Conservation (phyloP, 2,113 vertebrate species). For the Nettapus auritus region DNA sequence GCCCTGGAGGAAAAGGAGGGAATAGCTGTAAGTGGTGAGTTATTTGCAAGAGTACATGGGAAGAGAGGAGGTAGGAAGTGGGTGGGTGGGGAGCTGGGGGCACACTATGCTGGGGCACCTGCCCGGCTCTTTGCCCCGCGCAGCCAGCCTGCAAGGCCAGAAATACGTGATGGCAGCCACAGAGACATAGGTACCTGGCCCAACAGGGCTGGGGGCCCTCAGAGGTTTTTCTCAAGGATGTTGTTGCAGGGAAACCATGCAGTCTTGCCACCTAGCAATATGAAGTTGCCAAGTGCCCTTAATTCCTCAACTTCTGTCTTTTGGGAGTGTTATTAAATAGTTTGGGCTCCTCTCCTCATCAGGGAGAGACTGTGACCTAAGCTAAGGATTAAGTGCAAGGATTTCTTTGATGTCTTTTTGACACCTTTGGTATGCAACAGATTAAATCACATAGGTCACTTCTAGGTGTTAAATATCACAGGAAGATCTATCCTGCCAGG, state of each 20-base stretch:
- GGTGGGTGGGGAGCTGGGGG: not conserved
- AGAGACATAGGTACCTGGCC: not conserved
- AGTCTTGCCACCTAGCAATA: not conserved
- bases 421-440: slow-evolving; percentile 6
- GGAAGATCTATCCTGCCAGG: not conserved
- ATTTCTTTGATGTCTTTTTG: slow-evolving; percentile 43
- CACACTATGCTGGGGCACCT: accelerated
- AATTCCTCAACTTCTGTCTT: not conserved
- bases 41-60: not conserved
- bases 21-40: not conserved
- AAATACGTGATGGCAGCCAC: not conserved
- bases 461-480: slow-evolving; percentile 31
- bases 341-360: not conserved
- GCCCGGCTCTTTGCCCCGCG: not conserved
- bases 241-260: not conserved
- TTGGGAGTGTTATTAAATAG: not conserved
- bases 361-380: slow-evolving; percentile 14
- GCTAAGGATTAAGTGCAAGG: not conserved
- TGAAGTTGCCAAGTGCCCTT: slow-evolving; percentile 38
- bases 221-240: not conserved
- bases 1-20: not conserved
- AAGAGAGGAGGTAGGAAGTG: not conserved
- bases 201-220: not conserved
- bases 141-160: not conserved
- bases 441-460: slow-evolving; percentile 32